These are phyloP conservation scores for Caretta caretta DNA, from an alignment of 2,113 vertebrate genomes.

Conservation along the genomic window DNA sequence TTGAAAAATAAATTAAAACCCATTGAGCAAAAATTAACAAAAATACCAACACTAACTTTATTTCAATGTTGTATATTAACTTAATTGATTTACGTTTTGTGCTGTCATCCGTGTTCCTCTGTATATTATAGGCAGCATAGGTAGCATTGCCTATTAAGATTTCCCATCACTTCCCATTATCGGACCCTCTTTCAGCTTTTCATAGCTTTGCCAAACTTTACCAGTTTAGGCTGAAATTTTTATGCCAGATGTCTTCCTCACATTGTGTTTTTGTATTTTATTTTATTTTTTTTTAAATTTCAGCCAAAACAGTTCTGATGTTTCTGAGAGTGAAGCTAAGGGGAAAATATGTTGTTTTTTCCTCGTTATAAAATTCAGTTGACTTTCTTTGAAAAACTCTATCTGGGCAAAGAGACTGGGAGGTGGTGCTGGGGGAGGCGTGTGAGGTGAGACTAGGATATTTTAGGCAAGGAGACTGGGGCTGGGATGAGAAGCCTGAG, in stretches of 20 bases:
- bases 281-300: neutral
- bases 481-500: neutral
- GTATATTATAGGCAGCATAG: neutral
- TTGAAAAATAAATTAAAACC: slow-evolving; percentile 25
- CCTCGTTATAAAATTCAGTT: neutral
- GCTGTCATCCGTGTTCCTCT: slow-evolving; percentile 7
- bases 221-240: neutral
- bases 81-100: neutral
- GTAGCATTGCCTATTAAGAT: neutral
- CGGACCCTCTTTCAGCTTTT: neutral
- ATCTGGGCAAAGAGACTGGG: neutral
- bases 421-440: neutral
- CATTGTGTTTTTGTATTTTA: neutral
- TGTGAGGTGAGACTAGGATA: neutral
- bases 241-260: neutral
- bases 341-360: neutral
- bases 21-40: neutral
- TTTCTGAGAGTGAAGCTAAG: neutral
- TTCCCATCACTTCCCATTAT: neutral
- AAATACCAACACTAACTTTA: slow-evolving; percentile 13
- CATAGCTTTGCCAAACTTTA: neutral
- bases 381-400: neutral
- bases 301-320: neutral
- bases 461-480: neutral
- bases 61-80: neutral